phyloP scores from a whole-genome alignment of 1,140 invertebrate genomes.

The Drosophila sechellia region DNA sequence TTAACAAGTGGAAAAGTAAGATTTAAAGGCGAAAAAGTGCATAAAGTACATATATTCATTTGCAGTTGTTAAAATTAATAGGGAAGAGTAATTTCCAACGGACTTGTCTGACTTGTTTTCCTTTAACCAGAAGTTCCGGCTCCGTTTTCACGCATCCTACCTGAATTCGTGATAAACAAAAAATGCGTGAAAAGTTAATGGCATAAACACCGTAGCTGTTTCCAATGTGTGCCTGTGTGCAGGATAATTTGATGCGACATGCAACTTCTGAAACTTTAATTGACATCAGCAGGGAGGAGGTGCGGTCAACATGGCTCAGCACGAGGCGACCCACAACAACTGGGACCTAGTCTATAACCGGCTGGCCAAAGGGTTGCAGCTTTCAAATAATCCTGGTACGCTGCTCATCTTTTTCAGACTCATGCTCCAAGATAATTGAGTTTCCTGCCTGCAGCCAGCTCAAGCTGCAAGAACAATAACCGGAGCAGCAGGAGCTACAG shows the following conservation, averaged over 20 bases:
- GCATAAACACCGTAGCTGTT: conserved; percentile 1
- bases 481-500: conserved; percentile 14
- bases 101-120: too few relatives aligned
- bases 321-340: conserved; percentile 11
- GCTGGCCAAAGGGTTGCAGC: conserved; percentile 1
- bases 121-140: too few relatives aligned
- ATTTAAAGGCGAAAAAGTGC: too few relatives aligned
- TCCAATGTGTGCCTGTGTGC: conserved; percentile 29
- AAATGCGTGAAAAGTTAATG: too few relatives aligned
- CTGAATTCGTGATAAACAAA: too few relatives aligned
- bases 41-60: too few relatives aligned
- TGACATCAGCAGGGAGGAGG: conserved; percentile 38
- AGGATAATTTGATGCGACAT: conserved; percentile 73
- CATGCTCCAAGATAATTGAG: conserved; percentile 38
- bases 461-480: conserved; percentile 29
- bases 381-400: conserved; percentile 12
- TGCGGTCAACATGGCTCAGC: conserved; percentile 17
- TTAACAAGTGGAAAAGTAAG: too few relatives aligned
- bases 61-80: too few relatives aligned
- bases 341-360: conserved; percentile 23
- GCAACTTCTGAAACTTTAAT: conserved; percentile 76
- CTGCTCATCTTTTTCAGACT: conserved; percentile 30
- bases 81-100: too few relatives aligned
- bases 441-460: conserved; percentile 29
- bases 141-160: too few relatives aligned